Percentiles rank a stretch among this genome's conserved stretches.
phyloP scores from a whole-genome alignment of 1,140 invertebrate genomes.

The Elymnias hypermnestra region DNA sequence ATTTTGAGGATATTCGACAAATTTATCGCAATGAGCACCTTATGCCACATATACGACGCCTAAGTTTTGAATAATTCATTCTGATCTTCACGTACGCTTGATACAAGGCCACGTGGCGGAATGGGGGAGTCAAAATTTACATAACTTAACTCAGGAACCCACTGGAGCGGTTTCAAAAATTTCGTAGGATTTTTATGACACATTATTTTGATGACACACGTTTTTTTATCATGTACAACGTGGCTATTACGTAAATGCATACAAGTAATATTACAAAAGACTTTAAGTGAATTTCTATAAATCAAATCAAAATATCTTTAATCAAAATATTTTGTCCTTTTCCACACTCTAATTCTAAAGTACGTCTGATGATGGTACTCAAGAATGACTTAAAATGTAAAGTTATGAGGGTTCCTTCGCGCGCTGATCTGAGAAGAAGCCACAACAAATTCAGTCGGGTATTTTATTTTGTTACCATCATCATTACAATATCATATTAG shows the following conservation, averaged over 20 bases:
- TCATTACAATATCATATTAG: too few relatives aligned
- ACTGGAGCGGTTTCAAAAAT: constrained; percentile 23
- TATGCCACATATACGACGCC: not conserved
- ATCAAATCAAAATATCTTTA: too few relatives aligned
- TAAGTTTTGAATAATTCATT: constrained; percentile 31
- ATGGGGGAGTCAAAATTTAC: constrained; percentile 28
- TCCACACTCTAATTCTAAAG: not conserved
- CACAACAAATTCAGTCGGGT: too few relatives aligned
- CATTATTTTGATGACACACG: constrained; percentile 6
- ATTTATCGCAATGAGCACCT: constrained; percentile 12
- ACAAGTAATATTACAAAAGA: too few relatives aligned
- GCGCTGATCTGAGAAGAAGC: too few relatives aligned
- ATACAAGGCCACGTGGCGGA: constrained; percentile 25
- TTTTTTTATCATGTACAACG: too few relatives aligned
- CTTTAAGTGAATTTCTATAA: too few relatives aligned
- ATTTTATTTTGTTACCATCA: too few relatives aligned
- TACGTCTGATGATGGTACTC: too few relatives aligned
- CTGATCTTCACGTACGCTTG: constrained; percentile 21
- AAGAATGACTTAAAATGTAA: too few relatives aligned
- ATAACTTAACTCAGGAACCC: constrained; percentile 26
- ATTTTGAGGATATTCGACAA: not conserved
- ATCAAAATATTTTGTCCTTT: too few relatives aligned
- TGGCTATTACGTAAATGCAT: not conserved
- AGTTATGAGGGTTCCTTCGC: too few relatives aligned
- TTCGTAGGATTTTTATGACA: constrained; percentile 10